Conservation (phyloP, 2,797 vertebrate genomes). For the Syndactyla subalaris region DNA sequence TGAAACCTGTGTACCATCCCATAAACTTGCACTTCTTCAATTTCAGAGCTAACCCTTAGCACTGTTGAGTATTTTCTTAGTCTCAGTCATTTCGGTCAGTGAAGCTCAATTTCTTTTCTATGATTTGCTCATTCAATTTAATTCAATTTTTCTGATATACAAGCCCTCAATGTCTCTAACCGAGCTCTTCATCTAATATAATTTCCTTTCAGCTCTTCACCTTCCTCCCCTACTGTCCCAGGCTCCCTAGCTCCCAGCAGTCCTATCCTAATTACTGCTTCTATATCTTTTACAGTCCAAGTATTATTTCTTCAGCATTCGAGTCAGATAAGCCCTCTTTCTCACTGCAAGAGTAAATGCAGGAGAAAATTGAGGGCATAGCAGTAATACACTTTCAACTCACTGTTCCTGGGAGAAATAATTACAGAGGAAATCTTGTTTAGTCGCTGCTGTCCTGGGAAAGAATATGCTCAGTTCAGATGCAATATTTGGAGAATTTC, state of each 20-base stretch:
- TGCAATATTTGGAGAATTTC: conserved; percentile 7
- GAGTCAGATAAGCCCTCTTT: background rate
- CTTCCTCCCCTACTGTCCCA: background rate
- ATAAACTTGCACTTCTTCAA: background rate
- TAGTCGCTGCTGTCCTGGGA: background rate
- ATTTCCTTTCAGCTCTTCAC: conserved; percentile 4
- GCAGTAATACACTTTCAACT: background rate
- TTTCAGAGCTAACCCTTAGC: background rate
- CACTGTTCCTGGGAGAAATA: conserved; percentile 22
- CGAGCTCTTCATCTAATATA: background rate
- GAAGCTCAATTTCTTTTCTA: background rate
- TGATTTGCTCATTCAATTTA: conserved; percentile 1
- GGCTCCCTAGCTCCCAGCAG: background rate
- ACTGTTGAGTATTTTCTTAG: background rate
- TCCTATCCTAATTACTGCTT: conserved; percentile 3
- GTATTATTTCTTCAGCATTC: background rate
- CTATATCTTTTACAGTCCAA: background rate
- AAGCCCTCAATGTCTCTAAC: background rate
- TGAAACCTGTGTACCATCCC: background rate
- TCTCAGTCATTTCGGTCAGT: background rate
- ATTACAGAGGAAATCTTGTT: conserved; percentile 35
- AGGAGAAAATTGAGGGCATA: conserved; percentile 17
- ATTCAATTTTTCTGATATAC: background rate
- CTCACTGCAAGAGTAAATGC: background rate
- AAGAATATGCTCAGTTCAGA: background rate